Evolutionary conservation across 2,888 invertebrate species (phyloP), one percentile per base, ranked within the genome.

Genomic region (Bombylius discolor): DNA sequence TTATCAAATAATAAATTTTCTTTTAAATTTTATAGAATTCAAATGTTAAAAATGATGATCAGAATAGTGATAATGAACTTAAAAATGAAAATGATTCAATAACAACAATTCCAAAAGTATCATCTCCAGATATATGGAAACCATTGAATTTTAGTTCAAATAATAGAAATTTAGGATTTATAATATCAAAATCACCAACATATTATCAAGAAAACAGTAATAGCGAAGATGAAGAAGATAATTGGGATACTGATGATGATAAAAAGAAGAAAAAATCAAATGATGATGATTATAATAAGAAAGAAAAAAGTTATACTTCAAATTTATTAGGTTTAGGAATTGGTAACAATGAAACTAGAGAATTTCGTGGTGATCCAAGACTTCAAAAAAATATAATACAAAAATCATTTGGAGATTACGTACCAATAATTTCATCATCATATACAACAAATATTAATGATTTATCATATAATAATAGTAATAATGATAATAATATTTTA

Each of bases 331-430:
- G 23, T 23, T 23, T 23, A 23, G 23, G 23, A 23, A 23, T 23
- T 23, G 23, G 23, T 23, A 23, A 23, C 23, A 23, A 36, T 13
- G 54, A 54, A 9, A 6, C 45, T 12, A 54, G 57, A 5, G 59
- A 58, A 13, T 51, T 50, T 49, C 57, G 57, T 47, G 60, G 57
- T 47, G 60, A 60, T 56, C 49, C 57, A 12, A 55, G 59, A n/a
- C 46, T 47, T 3, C 8, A 36, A 36, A 39, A 34, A 5, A 39
- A 23, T 39, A 36, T 23, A 34, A 36, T n/a, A 36, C 23, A 23
- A 23, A 23, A 23, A 23, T 23, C 23, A 23, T 23, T 23, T 23
- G 23, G 23, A 23, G 23, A 23, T 23, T 23, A 23, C 3, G 23
- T 23, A 23, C 23, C 23, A 23, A 23, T 23, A 23, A 23, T 23